phyloP scores from a whole-genome alignment of 2,113 vertebrate genomes.

The Onychostruthus taczanowskii region DNA sequence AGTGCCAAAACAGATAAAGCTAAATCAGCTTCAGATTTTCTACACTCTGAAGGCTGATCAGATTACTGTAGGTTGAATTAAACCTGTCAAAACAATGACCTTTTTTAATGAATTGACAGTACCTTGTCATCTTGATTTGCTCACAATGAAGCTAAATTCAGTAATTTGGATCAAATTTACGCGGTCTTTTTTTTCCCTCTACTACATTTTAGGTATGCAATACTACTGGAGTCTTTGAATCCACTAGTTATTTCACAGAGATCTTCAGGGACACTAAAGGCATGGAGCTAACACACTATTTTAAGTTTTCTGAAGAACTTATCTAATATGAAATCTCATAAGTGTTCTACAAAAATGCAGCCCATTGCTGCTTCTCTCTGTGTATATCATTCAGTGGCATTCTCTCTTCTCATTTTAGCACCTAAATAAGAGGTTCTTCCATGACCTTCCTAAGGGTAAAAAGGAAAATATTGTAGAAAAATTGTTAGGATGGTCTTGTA shows the following conservation, averaged over 20 bases:
- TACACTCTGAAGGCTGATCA: not conserved
- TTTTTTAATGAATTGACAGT: conserved; percentile 18
- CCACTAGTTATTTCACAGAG: not conserved
- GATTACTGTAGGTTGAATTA: conserved; percentile 49
- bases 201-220: not conserved
- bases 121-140: conserved; percentile 49
- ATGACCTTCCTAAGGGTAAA: not conserved
- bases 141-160: not conserved
- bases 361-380: not conserved
- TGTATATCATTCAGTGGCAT: not conserved
- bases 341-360: not conserved
- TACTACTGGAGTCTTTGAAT: not conserved
- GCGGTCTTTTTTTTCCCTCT: not conserved
- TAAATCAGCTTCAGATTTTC: conserved; percentile 41
- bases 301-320: not conserved
- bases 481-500: not conserved
- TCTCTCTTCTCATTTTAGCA: not conserved
- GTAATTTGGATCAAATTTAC: conserved; percentile 28
- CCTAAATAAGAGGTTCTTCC: not conserved
- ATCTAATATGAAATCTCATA: not conserved
- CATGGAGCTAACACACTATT: not conserved
- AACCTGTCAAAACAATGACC: conserved; percentile 47
- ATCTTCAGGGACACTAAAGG: not conserved
- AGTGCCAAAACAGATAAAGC: conserved; percentile 53
- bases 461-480: not conserved